phyloP scores from a whole-genome alignment of 2,888 invertebrate genomes.

The Hipparchia semele region DNA sequence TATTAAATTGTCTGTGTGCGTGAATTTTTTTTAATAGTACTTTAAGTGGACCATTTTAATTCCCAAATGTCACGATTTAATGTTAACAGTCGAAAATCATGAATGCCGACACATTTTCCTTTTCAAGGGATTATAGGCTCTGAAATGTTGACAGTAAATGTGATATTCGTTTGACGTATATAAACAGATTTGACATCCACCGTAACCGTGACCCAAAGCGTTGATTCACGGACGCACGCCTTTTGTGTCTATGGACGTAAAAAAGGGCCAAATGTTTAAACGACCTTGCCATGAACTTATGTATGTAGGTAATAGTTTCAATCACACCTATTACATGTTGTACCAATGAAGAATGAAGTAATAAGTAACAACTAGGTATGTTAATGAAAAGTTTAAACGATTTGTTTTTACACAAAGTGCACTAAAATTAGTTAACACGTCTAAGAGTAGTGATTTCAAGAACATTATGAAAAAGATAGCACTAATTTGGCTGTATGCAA shows the following conservation, averaged over 20 bases:
- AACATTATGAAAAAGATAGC: too few species aligned
- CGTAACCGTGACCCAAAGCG: conserved; percentile 9
- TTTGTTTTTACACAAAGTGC: too few species aligned
- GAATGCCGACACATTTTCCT: conserved; percentile 1
- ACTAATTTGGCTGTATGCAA: too few species aligned
- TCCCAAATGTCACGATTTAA: conserved; percentile 8
- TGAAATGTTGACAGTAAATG: background rate
- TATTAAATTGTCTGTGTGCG: background rate
- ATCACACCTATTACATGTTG: background rate
- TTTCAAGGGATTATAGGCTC: background rate
- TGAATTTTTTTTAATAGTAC: background rate
- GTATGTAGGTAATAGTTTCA: background rate
- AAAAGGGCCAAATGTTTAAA: conserved; percentile 27
- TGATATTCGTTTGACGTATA: background rate
- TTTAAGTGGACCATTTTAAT: background rate
- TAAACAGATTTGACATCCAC: background rate
- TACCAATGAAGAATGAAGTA: too few species aligned
- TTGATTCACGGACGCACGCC: conserved; percentile 6
- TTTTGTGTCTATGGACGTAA: conserved; percentile 27
- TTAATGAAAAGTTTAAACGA: too few species aligned
- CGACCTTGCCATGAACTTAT: conserved; percentile 22
- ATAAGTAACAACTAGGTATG: background rate
- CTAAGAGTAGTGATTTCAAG: too few species aligned
- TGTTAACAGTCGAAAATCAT: conserved; percentile 11
- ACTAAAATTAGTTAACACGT: too few species aligned